Conservation (phyloP, 2,888 invertebrate species). For the Xanthia icteritia region DNA sequence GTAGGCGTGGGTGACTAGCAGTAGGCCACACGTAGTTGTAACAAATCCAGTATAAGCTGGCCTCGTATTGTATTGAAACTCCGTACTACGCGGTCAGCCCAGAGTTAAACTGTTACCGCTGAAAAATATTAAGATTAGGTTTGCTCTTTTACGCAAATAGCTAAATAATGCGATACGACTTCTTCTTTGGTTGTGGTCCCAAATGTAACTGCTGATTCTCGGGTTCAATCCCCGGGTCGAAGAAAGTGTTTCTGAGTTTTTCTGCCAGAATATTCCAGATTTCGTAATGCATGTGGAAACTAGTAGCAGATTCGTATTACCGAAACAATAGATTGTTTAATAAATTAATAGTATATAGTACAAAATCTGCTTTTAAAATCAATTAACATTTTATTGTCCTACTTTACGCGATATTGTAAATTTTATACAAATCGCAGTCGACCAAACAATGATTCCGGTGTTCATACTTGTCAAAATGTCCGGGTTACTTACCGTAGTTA, state of each 20-base stretch:
- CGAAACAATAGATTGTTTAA: neutral
- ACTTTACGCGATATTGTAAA: neutral
- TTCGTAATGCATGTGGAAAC: neutral
- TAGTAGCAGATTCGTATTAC: neutral
- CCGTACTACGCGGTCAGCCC: neutral
- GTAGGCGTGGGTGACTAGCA: neutral
- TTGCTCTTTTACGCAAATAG: neutral
- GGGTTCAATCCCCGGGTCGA: no score
- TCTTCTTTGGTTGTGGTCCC: neutral
- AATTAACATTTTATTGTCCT: neutral
- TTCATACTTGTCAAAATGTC: neutral
- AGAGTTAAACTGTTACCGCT: neutral
- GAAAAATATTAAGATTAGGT: neutral
- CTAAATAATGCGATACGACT: neutral
- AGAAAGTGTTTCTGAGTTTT: neutral
- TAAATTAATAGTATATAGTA: neutral
- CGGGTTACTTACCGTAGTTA: conserved; percentile 9
- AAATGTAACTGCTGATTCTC: neutral
- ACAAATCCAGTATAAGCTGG: neutral
- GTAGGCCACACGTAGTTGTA: neutral
- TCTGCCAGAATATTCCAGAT: neutral
- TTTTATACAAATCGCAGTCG: neutral
- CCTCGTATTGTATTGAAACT: neutral
- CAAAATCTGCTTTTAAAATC: neutral
- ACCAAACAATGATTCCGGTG: neutral